Evolutionary conservation across 2,888 invertebrate genomes (phyloP).

Genomic region (Melipona beecheii): DNA sequence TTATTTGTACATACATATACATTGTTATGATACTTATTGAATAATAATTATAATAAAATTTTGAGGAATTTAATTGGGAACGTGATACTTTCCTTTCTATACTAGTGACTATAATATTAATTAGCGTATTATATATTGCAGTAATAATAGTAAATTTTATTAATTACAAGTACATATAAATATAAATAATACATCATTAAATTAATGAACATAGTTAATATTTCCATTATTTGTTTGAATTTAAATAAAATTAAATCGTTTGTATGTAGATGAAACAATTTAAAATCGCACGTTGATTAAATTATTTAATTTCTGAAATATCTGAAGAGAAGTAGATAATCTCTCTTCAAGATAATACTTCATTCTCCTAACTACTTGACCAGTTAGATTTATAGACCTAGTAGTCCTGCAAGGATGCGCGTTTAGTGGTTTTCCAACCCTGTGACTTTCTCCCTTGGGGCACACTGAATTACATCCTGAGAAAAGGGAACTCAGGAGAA

Average conservation of each 20-base stretch:
- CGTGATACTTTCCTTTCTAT: not conserved
- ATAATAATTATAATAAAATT: not conserved
- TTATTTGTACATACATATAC: not conserved
- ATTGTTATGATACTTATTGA: not conserved
- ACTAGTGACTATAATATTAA: no score
- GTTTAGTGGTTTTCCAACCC: conserved; percentile 34
- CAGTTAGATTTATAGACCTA: conserved; percentile 23
- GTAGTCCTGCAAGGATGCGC: conserved; percentile 25
- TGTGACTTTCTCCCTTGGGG: conserved; percentile 28
- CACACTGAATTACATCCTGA: conserved; percentile 16
- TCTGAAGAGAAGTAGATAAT: not conserved
- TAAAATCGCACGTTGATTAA: not conserved
- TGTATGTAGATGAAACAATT: not conserved
- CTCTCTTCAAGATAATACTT: conserved; percentile 1
- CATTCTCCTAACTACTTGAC: conserved; percentile 11
- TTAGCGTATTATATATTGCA: no score
- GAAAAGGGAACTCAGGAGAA: conserved; percentile 7
- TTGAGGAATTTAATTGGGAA: not conserved
- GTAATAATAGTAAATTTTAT: no score
- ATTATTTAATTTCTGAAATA: not conserved
- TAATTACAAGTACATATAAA: no score
- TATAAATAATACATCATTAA: no score
- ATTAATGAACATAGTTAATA: no score
- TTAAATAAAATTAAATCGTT: no score
- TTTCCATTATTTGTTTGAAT: no score